Conservation (phyloP, 2,888 invertebrate species). For the Sphaerophoria taeniata region DNA sequence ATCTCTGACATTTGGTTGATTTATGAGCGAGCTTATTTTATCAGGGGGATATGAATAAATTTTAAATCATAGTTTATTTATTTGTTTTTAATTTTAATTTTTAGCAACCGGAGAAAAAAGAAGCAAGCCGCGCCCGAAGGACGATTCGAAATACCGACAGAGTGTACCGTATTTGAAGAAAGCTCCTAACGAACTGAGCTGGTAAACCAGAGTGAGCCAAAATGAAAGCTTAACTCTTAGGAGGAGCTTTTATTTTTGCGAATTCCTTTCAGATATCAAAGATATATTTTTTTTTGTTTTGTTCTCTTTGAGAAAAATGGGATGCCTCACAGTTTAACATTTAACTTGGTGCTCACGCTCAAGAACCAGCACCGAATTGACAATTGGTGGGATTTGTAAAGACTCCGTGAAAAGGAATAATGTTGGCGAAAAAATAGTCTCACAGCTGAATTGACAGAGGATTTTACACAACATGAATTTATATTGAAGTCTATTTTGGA, state of each 20-base stretch:
- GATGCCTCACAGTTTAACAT: slow-evolving; percentile 5
- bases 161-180: slow-evolving; percentile 70
- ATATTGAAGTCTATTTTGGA: neutral
- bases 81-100: slow-evolving; percentile 14
- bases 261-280: slow-evolving; percentile 8
- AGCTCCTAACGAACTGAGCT: slow-evolving; percentile 73
- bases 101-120: slow-evolving; percentile 16
- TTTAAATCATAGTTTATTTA: slow-evolving; percentile 17
- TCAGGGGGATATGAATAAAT: slow-evolving; percentile 24
- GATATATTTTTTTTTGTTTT: neutral
- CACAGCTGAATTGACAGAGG: neutral
- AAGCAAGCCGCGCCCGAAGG: slow-evolving; percentile 69
- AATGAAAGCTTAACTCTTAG: slow-evolving; percentile 61
- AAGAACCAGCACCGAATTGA: slow-evolving; percentile 8
- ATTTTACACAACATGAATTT: neutral
- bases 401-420: neutral
- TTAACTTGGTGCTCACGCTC: neutral
- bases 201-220: slow-evolving; percentile 61
- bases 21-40: slow-evolving; percentile 9
- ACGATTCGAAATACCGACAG: slow-evolving; percentile 41
- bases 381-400: neutral
- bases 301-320: neutral
- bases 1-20: slow-evolving; percentile 23
- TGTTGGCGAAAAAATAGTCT: no score
- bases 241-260: slow-evolving; percentile 48